A percentile compares a stretch with the other conserved stretches of the same genome.
Conservation (phyloP, 2,888 invertebrate genomes). For the Iselma pallidipennis region DNA sequence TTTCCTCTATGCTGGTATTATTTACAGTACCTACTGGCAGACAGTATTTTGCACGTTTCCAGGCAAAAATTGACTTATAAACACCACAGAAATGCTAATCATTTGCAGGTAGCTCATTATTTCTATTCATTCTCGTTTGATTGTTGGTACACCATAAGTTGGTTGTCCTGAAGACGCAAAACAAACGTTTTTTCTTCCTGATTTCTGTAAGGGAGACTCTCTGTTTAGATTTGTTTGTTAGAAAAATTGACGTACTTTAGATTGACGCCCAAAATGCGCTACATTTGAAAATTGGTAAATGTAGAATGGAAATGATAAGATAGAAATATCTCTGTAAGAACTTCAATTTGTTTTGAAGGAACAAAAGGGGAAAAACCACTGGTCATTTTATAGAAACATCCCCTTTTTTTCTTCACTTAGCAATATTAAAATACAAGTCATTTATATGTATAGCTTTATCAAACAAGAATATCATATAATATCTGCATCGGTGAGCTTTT, state of each 20-base stretch:
- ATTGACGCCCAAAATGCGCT: not conserved
- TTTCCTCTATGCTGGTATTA: not conserved
- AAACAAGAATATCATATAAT: not conserved
- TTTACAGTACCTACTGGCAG: not conserved
- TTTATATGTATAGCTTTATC: not conserved
- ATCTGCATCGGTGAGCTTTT: slow-evolving; percentile 14
- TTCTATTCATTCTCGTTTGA: no score
- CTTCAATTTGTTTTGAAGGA: not conserved
- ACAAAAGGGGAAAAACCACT: no score
- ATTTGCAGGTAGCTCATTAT: no score
- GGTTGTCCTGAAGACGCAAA: no score
- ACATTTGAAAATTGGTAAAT: not conserved
- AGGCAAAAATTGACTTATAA: not conserved
- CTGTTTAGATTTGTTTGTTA: not conserved
- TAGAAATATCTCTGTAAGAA: not conserved
- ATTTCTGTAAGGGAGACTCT: no score
- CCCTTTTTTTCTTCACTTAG: no score
- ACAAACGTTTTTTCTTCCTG: no score
- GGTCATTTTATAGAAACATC: no score
- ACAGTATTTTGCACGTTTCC: not conserved
- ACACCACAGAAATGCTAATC: no score
- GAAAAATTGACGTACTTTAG: not conserved
- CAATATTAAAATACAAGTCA: not conserved
- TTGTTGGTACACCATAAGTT: no score
- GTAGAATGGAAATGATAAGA: not conserved